Conservation (phyloP, 2,797 vertebrate genomes). For the Siniperca scherzeri region DNA sequence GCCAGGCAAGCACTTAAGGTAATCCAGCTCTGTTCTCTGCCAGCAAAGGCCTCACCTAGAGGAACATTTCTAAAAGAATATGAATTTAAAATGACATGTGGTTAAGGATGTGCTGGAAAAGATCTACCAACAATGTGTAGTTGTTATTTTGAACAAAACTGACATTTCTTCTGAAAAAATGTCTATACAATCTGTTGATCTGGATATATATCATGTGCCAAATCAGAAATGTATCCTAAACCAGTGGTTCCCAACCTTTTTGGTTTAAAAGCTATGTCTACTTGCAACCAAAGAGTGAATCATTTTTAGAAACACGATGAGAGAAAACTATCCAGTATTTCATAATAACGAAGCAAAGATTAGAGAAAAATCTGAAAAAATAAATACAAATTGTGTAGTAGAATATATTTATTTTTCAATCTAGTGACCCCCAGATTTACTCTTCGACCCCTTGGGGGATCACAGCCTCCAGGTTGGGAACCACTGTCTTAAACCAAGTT, state of each 20-base stretch:
- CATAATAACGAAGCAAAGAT: background rate
- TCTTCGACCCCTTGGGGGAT: background rate
- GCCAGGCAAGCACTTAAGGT: slow-evolving; percentile 68
- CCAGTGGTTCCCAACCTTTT: background rate
- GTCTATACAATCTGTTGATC: background rate
- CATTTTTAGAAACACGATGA: background rate
- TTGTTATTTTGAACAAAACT: slow-evolving; percentile 1
- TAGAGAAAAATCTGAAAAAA: background rate
- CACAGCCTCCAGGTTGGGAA: background rate
- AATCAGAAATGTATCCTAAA: background rate
- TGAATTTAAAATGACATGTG: background rate
- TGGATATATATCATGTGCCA: background rate
- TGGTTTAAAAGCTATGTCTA: background rate
- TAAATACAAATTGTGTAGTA: background rate
- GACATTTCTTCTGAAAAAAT: background rate
- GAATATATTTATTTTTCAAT: background rate
- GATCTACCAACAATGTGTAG: background rate
- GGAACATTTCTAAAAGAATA: background rate
- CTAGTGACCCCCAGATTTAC: background rate
- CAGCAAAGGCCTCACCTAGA: slow-evolving; percentile 38
- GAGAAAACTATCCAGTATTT: background rate
- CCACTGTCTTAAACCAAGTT: slow-evolving; percentile 3
- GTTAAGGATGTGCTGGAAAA: background rate
- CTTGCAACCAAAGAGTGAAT: background rate
- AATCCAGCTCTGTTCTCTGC: slow-evolving; percentile 59